Evolutionary conservation across 2,113 vertebrate species (phyloP).

Genomic region (Phaetusa simplex): DNA sequence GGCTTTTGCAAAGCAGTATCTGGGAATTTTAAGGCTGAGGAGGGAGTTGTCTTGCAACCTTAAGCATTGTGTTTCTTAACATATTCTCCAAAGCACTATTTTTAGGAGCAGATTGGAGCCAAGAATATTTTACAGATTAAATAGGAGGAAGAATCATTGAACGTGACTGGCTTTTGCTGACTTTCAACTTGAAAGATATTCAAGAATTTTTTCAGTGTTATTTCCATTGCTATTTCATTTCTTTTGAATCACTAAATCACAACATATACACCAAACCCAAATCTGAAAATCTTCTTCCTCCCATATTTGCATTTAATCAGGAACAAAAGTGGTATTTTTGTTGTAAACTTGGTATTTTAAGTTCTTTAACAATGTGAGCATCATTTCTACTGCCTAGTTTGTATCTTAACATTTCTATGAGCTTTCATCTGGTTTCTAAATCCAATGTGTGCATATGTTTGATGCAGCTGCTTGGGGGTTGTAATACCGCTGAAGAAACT

Average conservation of each 20-base stretch:
- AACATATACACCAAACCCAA: neutral
- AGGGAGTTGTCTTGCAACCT: neutral
- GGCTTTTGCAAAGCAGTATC: neutral
- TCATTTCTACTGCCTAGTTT: neutral
- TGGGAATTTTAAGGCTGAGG: neutral
- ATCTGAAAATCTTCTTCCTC: neutral
- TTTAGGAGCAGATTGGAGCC: neutral
- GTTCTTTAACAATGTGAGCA: neutral
- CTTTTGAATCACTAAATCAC: neutral
- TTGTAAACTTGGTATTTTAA: neutral
- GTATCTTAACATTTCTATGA: neutral
- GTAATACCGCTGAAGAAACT: neutral
- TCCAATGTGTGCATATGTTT: neutral
- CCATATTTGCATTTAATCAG: neutral
- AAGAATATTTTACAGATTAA: neutral
- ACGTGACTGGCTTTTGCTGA: neutral
- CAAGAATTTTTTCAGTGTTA: neutral
- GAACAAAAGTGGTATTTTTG: neutral
- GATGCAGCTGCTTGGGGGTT: neutral
- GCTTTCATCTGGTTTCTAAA: neutral
- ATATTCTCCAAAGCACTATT: neutral
- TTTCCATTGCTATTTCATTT: neutral
- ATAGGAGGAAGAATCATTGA: neutral
- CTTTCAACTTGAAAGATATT: neutral
- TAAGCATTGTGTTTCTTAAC: neutral